phyloP scores from a whole-genome alignment of 2,113 vertebrate species.

The Microtus richardsoni region DNA sequence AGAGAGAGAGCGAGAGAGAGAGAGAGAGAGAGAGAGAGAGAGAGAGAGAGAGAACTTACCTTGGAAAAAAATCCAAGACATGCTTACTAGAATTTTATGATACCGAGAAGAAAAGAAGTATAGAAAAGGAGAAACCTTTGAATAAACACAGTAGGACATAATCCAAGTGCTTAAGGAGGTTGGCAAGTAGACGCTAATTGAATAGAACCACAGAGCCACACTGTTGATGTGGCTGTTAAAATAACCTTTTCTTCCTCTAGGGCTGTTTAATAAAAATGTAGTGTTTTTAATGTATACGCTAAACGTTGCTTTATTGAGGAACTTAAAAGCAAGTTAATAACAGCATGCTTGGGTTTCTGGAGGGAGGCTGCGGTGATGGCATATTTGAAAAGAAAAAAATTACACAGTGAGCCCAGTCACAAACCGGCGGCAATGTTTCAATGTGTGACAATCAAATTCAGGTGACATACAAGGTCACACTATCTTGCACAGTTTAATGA shows the following conservation, averaged over 20 bases:
- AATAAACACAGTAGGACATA: constrained; percentile 48
- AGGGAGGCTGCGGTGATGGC: constrained; percentile 40
- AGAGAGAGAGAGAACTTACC: not conserved
- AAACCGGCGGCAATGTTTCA: constrained; percentile 52
- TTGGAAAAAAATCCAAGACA: constrained; percentile 27
- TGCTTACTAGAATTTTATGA: constrained; percentile 44
- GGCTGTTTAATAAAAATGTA: constrained; percentile 71
- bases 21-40: not conserved
- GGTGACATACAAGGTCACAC: constrained; percentile 49
- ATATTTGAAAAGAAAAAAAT: constrained; percentile 79
- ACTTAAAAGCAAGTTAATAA: constrained; percentile 80
- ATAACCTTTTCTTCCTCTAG: constrained; percentile 63
- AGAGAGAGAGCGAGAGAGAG: too few species aligned
- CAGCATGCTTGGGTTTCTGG: constrained; percentile 63
- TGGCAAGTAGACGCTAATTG: constrained; percentile 60
- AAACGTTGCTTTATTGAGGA: constrained; percentile 71
- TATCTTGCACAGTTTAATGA: constrained; percentile 29
- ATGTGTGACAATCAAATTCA: constrained; percentile 50
- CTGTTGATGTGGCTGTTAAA: constrained; percentile 56
- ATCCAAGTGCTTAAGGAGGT: not conserved
- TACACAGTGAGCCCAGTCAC: constrained; percentile 65
- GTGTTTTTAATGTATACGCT: constrained; percentile 66
- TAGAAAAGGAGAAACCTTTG: constrained; percentile 34
- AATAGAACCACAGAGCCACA: constrained; percentile 36
- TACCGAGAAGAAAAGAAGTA: constrained; percentile 13